Base-by-base conservation (phyloP, 2,888 invertebrate species). In the Apeira syringaria region DNA sequence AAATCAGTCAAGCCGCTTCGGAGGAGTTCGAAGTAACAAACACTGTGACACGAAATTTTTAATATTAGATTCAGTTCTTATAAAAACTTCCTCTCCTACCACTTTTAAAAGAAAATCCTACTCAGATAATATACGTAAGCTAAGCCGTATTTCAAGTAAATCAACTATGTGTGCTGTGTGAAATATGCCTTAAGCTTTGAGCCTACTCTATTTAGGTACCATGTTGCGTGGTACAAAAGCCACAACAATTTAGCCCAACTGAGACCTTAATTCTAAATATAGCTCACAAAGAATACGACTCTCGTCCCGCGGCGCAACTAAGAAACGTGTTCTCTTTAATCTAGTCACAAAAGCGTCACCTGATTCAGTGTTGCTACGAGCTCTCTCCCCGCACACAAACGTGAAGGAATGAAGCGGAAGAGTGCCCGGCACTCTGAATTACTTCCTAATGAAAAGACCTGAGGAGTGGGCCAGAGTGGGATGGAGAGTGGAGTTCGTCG, bases 371-470 rank as follows among this genome's bases (percentile, higher is more conserved):
- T 66, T 35, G 74, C 74, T 69, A 78, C 74, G 75, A 86, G 85
- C 68, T 80, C 86, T 75, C 85, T 77, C 67, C 69, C 12, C 64
- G 60, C 76, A 68, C 69, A 80, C 81, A 82, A 82, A 80, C 84
- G 76, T 72, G 76, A 71, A 87, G 84, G 85, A 86, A 89, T 86
- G 88, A 83, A 84, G 80, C 84, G 81, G 78, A 83, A 85, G 84
- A 84, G 85, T 78, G 80, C 78, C 80, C 75, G 77, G 78, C 72
- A 80, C 86, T 87, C 86, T 77, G 83, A 86, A 88, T 88, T 88
- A 88, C 86, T 89, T 87, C 86, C 87, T 88, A 89, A 88, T 88
- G 88, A 89, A 89, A 87, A 87, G 87, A 86, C 82, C 75, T 68
- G 74, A 77, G 74, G 77, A 84, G 85, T 81, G 78, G 77, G 74